Evolutionary conservation across 2,797 vertebrate species (phyloP).

Genomic region (Varecia variegata): DNA sequence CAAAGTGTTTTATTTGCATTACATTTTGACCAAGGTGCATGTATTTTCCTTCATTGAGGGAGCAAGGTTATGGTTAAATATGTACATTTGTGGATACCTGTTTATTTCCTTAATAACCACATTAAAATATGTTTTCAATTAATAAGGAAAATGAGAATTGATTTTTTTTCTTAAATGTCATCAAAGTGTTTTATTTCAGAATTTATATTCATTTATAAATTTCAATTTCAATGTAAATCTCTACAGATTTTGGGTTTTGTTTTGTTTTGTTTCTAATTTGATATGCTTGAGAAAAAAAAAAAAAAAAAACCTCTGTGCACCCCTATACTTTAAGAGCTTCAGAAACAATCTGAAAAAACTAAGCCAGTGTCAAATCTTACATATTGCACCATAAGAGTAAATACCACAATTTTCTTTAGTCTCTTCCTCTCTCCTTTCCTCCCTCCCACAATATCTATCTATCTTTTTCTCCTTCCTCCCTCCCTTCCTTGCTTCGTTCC

Average conservation of each 20-base stretch:
- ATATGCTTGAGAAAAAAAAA: background rate
- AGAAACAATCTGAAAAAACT: background rate
- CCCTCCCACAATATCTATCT: background rate
- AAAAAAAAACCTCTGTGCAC: no score
- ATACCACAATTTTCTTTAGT: fast-evolving
- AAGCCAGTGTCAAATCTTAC: background rate
- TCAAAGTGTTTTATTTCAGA: background rate
- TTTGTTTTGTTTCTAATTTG: background rate
- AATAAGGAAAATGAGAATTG: background rate
- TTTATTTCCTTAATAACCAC: background rate
- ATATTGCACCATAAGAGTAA: background rate
- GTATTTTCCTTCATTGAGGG: background rate
- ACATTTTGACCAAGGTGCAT: background rate
- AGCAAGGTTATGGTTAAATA: background rate
- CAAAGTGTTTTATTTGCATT: background rate
- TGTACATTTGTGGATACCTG: background rate
- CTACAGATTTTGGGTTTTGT: background rate
- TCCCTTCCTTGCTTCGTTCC: fast-evolving
- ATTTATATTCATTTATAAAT: background rate
- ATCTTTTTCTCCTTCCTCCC: background rate
- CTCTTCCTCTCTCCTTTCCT: background rate
- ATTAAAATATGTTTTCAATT: background rate
- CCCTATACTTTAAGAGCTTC: background rate
- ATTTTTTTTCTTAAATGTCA: background rate
- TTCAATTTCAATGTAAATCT: background rate